Percentiles rank a stretch among this genome's conserved stretches.
phyloP scores from a whole-genome alignment of 2,797 vertebrate genomes.

The Rachycentron canadum region DNA sequence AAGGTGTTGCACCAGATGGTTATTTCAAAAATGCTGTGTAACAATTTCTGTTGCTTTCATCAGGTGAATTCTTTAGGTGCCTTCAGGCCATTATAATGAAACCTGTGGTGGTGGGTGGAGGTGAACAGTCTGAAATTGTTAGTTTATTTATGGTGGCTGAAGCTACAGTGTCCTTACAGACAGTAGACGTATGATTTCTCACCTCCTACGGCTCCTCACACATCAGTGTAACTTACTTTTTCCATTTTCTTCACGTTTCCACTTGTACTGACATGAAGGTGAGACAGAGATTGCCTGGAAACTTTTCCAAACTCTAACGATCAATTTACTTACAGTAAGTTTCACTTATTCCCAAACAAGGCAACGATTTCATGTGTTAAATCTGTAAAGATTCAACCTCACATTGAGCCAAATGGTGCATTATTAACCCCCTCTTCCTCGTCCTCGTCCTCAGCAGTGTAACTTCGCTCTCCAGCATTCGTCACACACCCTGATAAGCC shows the following conservation, averaged over 20 bases:
- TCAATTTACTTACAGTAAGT: neutral
- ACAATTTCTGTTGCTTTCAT: slow-evolving; percentile 23
- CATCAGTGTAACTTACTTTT: slow-evolving; percentile 2
- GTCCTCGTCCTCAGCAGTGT: neutral
- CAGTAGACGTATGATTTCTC: slow-evolving; percentile 47
- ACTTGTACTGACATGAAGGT: neutral
- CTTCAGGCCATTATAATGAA: neutral
- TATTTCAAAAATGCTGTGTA: neutral
- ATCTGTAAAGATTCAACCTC: neutral
- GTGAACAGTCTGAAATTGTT: slow-evolving; percentile 21
- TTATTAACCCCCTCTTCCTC: neutral
- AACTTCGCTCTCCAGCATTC: neutral
- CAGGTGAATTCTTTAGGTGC: slow-evolving; percentile 6
- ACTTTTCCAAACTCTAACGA: too few species aligned
- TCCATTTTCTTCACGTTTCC: too few species aligned
- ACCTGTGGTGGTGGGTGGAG: slow-evolving; percentile 21
- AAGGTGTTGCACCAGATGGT: neutral
- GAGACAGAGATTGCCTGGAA: too few species aligned
- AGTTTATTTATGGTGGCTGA: slow-evolving; percentile 57
- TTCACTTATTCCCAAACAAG: neutral
- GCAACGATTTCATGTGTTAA: neutral
- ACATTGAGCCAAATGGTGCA: neutral
- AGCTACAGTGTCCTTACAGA: slow-evolving; percentile 31
- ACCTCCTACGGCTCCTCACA: slow-evolving; percentile 38
- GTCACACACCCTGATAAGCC: neutral